Conservation (phyloP, 1,140 invertebrate species). For the Streblospio benedicti region DNA sequence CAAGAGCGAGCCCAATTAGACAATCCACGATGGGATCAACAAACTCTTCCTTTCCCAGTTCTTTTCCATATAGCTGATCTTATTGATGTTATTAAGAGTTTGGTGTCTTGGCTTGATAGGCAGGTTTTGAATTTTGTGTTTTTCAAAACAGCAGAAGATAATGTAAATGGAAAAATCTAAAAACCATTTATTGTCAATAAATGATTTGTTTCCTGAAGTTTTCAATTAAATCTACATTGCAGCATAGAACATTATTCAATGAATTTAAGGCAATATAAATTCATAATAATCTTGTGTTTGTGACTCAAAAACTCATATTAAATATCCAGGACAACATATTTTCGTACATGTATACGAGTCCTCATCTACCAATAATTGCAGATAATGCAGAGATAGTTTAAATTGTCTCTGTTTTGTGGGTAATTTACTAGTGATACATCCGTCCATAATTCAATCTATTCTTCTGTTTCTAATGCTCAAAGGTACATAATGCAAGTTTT, state of each 20-base stretch:
- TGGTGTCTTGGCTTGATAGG: conserved; percentile 79
- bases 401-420: neutral
- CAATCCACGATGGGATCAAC: conserved; percentile 33
- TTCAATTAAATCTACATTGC: neutral
- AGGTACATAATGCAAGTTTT: neutral
- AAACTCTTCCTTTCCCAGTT: conserved; percentile 67
- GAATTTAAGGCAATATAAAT: neutral
- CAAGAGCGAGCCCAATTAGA: conserved; percentile 27
- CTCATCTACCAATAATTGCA: neutral
- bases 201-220: neutral
- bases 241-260: neutral
- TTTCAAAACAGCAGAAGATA: neutral
- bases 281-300: neutral
- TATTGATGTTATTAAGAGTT: conserved; percentile 70
- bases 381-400: neutral
- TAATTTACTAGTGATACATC: neutral
- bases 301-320: too few species aligned
- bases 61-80: conserved; percentile 74
- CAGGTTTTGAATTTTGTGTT: conserved; percentile 28
- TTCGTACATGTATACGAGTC: too few species aligned
- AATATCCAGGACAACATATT: too few species aligned
- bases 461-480: conserved; percentile 13
- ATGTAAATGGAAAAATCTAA: neutral
- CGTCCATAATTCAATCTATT: neutral
- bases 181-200: neutral